Evolutionary conservation across 2,888 invertebrate genomes (phyloP), one percentile per base, ranked within the genome.

Genomic region (Eumerus sabulonum): DNA sequence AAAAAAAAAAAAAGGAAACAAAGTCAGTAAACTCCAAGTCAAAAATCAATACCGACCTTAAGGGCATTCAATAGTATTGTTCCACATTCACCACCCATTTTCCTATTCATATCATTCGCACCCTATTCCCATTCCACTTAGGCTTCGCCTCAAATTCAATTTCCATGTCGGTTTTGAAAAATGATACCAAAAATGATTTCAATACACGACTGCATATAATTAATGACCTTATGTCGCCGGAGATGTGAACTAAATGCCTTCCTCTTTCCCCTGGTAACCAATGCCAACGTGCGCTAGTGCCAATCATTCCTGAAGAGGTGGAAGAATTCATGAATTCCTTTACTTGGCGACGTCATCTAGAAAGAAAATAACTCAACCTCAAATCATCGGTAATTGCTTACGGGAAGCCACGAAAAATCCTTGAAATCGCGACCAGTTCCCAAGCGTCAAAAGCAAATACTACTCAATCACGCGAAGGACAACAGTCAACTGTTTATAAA

Each of bases 161-260:
- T 74, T 79, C 54, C 74, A 56, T 79, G 74, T 79, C 79, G 79
- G 79, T 74, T 79, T 79, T 79, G 79, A 79, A 79, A 79, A 79
- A 79, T 79, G 79, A 79, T 79, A 79, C 74, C 70, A 79, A 79
- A 27, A 74, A 70, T 70, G 79, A 79, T 79, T 79, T 79, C 79
- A 79, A 74, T 79, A 79, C 70, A 79, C 51, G 74, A 68, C 74
- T 79, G 79, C 79, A 79, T 79, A 79, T 79, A 79, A 79, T 79
- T 79, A 79, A 79, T 79, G 79, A 79, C 74, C 60, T 74, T 74
- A 68, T 51, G 51, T 79, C 56, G 54, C 45, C 45, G 18, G 19
- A 51, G 57, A 68, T 63, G 73, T 63, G 77, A 64, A 64, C 70
- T 51, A 60, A 68, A 74, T n/a, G n/a, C n/a, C 70, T n/a, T 48